Evolutionary conservation across 1,140 invertebrate species (phyloP), one percentile per base, ranked within the genome.

Genomic region (Vollenhovia emeryi): DNA sequence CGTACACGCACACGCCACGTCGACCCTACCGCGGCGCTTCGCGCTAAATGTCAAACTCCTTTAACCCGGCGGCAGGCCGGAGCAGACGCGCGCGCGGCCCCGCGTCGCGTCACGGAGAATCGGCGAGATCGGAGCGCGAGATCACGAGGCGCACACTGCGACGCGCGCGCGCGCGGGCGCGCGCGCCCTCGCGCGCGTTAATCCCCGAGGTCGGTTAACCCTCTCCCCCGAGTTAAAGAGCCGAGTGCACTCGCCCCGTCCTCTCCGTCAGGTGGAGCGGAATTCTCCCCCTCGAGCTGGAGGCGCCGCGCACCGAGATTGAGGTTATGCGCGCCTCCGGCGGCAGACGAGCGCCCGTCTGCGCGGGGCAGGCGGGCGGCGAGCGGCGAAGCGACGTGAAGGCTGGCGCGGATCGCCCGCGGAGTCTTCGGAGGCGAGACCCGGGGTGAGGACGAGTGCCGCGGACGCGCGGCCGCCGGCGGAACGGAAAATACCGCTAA

Each of bases 21-120:
- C 60, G 59, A 79, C 60, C 75, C 48, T 64, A 66, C 43, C 75
- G 60, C 60, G 75, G 75, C 75, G 75, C 60, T 79, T 66, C 75
- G 75, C 59, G 75, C 62, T 79, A 79, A 79, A 79, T 82, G 78
- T 82, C 78, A 71, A 71, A 71, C 66, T 71, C 50, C 66, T 57
- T 80, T 82, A 82, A 82, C 78, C 66, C 78, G 64, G 78, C 50
- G 50, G n/a, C n/a, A n/a, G n/a, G n/a, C 21, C 36, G 36, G 36
- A 71, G 21, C 36, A 21, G 43, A 71, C 76, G 73, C 36, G 21
- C 30, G 4, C 45, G n/a, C n/a, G n/a, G n/a, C n/a, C n/a, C n/a
- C n/a, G n/a, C 24, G 21, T 6, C 8, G 59, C 18, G 15, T 55
- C 78, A 71, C 24, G 78, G 13, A 43, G 64, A 30, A 4, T 11